Conservation (phyloP, 2,113 vertebrate species). For the Crypturellus undulatus region DNA sequence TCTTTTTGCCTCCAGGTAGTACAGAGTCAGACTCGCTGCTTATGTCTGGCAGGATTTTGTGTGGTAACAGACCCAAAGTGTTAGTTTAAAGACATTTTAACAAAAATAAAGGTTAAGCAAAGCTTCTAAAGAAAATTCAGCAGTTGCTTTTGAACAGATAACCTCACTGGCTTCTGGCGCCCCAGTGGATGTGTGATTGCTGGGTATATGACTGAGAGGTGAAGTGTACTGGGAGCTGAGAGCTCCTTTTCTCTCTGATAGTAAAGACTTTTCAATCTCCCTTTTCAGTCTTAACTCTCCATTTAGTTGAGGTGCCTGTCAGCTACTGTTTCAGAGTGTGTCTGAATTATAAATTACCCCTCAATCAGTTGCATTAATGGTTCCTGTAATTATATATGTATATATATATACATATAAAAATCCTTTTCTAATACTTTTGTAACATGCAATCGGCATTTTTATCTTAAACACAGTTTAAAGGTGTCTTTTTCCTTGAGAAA, state of each 20-base stretch:
- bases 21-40: not conserved
- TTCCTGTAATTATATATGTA: not conserved
- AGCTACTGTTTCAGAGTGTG: not conserved
- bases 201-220: not conserved
- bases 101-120: not conserved
- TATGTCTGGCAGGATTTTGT: not conserved
- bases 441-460: not conserved
- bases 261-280: not conserved
- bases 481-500: accelerated
- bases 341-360: not conserved
- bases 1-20: not conserved
- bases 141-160: not conserved
- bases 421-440: not conserved
- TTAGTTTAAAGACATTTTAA: not conserved
- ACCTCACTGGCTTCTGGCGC: not conserved
- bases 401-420: not conserved
- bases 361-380: not conserved
- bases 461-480: not conserved
- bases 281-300: not conserved
- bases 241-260: not conserved
- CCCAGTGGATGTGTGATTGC: not conserved
- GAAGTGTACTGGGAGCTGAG: not conserved
- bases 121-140: not conserved
- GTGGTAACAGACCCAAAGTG: not conserved
- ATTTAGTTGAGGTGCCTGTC: not conserved